Percentiles rank a stretch among this genome's conserved stretches.
Conservation (phyloP, 2,113 vertebrate species). For the Corydoras sp. region DNA sequence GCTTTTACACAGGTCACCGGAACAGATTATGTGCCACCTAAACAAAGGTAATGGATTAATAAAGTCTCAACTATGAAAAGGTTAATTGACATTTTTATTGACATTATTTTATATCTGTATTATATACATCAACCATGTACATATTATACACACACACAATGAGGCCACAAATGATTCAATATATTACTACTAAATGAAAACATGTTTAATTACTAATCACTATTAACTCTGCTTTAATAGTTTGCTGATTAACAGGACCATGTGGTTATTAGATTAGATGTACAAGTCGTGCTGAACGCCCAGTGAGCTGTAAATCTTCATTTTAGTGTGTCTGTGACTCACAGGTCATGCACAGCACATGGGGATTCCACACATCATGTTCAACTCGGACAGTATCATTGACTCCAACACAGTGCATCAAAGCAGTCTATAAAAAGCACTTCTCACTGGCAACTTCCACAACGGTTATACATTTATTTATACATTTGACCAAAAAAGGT, state of each 20-base stretch:
- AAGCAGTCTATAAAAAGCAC: conserved; percentile 37
- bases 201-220: neutral
- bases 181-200: too few relatives aligned
- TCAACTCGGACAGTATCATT: conserved; percentile 23
- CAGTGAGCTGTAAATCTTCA: conserved; percentile 16
- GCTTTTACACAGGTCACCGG: too few relatives aligned
- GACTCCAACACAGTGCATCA: conserved; percentile 24
- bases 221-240: neutral
- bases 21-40: too few relatives aligned
- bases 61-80: too few relatives aligned
- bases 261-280: neutral
- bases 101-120: too few relatives aligned
- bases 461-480: conserved; percentile 12
- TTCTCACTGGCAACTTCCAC: conserved; percentile 8
- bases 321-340: conserved; percentile 4
- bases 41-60: too few relatives aligned
- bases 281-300: neutral
- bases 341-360: conserved; percentile 2
- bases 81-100: too few relatives aligned
- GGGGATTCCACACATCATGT: conserved; percentile 3
- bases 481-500: conserved; percentile 25
- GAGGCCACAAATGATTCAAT: too few relatives aligned
- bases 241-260: neutral
- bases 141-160: too few relatives aligned
- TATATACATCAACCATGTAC: too few relatives aligned